A percentile compares a stretch with the other conserved stretches of the same genome.
Evolutionary conservation across 2,113 vertebrate genomes (phyloP).

Genomic region (Albula goreensis): DNA sequence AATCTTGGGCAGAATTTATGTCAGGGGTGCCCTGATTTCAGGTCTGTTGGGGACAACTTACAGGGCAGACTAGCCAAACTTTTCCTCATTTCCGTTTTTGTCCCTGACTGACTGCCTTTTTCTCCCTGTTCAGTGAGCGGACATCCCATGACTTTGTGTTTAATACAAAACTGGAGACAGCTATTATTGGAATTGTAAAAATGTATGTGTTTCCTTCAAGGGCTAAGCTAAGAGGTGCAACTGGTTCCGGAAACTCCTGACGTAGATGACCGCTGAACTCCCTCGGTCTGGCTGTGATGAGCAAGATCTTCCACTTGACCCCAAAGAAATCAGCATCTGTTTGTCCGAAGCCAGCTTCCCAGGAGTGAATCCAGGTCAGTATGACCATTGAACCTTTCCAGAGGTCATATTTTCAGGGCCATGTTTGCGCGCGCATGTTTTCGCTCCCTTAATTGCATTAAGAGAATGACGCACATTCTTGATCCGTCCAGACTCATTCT

Average conservation of each 20-base stretch:
- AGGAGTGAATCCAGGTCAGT: conserved; percentile 32
- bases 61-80: neutral
- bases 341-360: conserved; percentile 29
- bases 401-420: conserved; percentile 20
- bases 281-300: neutral
- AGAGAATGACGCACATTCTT: conserved; percentile 78
- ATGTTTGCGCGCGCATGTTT: conserved; percentile 58
- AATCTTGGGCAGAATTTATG: neutral
- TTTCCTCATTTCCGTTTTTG: neutral
- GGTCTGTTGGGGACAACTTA: neutral
- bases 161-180: neutral
- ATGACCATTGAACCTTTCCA: conserved; percentile 49
- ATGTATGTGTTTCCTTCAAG: neutral
- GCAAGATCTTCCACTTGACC: neutral
- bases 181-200: neutral
- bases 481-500: conserved; percentile 77
- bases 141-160: neutral
- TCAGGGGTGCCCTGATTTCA: neutral
- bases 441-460: conserved; percentile 74
- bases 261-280: neutral
- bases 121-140: neutral
- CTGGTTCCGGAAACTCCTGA: neutral
- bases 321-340: conserved; percentile 38
- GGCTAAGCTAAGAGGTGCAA: neutral
- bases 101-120: too few species aligned